Evolutionary conservation across 64 coral and sea anemone species (phyloP), one percentile per base, ranked within the genome.

Genomic region (Orbicella faveolata): DNA sequence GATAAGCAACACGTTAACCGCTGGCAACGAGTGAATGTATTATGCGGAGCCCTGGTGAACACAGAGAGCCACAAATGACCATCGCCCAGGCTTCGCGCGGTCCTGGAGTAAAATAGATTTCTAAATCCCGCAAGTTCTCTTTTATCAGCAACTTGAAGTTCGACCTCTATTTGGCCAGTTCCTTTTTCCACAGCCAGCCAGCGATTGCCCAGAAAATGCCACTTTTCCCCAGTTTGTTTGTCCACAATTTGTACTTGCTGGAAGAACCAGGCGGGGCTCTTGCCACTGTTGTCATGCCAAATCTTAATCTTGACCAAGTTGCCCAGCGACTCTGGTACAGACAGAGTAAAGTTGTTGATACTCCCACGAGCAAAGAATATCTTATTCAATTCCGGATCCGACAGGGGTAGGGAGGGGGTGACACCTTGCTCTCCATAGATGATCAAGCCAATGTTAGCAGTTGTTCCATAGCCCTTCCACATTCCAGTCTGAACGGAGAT

Each of bases 401-500:
- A 87, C 21, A 92, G 52, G 48, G 86, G 52, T 25, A 92, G 33
- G 13, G 84, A 16, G 3, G 77, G 74, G 14, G 90, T 79, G 75
- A 70, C 78, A 48, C 76, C 84, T 9, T 87, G 83, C 18, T 92
- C 90, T n/a, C 90, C 90, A 21, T 79, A 92, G 18, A 92, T 92
- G 17, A 44, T 87, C 44, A 92, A 37, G 33, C 90, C 90, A 61
- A 92, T 75, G 20, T 92, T 92, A 4, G 90, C 90, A 59, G 90
- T 92, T 25, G 90, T 92, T 15, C 90, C 90, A 53, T 92, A 92
- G 70, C 90, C 90, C 73, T 76, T 79, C 90, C 90, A 92, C 90
- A 92, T 92, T 35, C 90, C 90, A 54, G 90, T 92, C 55, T 87
- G 83, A 55, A 92, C 75, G 19, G 90, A 92, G 26, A 92, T 87